Conservation (phyloP, 2,888 invertebrate genomes). For the Erebia palarica region DNA sequence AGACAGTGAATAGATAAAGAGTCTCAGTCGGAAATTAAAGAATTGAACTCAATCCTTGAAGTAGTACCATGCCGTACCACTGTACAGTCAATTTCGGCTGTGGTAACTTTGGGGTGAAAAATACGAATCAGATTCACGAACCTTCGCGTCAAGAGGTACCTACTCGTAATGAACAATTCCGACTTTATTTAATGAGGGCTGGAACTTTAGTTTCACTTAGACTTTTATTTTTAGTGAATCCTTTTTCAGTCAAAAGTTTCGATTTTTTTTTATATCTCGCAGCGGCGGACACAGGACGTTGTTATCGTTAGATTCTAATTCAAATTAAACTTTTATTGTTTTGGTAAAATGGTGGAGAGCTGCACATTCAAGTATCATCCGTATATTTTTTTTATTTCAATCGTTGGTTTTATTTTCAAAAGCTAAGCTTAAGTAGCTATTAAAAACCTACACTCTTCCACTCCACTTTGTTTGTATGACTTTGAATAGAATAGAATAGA, state of each 20-base stretch:
- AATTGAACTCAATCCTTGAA: constrained; percentile 24
- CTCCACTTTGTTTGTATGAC: too few relatives aligned
- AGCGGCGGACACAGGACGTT: too few relatives aligned
- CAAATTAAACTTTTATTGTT: too few relatives aligned
- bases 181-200: background rate
- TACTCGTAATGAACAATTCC: background rate
- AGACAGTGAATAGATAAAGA: background rate
- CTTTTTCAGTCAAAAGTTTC: background rate
- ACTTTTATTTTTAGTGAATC: background rate
- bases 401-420: too few relatives aligned
- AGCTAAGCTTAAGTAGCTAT: too few relatives aligned
- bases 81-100: constrained; percentile 31
- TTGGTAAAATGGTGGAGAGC: too few relatives aligned
- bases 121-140: constrained; percentile 23
- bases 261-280: too few relatives aligned
- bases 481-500: too few relatives aligned
- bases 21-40: constrained; percentile 3
- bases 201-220: background rate
- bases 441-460: too few relatives aligned
- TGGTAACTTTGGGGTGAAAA: constrained; percentile 24
- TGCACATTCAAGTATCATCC: too few relatives aligned
- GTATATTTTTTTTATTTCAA: too few relatives aligned
- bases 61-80: constrained; percentile 36
- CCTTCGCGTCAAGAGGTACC: constrained; percentile 20
- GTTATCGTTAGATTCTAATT: too few relatives aligned